Evolutionary conservation across 1,140 invertebrate species (phyloP).

Genomic region (Sipha flava): DNA sequence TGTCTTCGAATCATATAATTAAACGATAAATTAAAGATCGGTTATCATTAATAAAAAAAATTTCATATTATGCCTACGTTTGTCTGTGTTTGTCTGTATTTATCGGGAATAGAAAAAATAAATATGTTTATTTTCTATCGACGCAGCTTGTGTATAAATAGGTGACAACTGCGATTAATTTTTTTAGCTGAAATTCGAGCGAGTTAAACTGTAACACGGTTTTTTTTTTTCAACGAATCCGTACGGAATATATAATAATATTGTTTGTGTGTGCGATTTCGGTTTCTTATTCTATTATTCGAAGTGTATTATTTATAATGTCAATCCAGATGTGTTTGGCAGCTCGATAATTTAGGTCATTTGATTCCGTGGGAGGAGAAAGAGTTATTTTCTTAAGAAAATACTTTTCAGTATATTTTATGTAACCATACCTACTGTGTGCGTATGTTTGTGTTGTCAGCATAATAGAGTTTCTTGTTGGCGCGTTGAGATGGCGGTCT

Average conservation of each 20-base stretch:
- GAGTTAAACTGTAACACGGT: not conserved
- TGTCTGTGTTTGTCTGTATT: no score
- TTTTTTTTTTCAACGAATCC: not conserved
- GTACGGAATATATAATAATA: no score
- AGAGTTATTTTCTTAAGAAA: not conserved
- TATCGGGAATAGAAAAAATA: no score
- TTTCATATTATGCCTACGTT: no score
- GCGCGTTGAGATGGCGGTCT: not conserved
- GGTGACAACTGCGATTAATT: not conserved
- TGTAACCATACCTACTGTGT: not conserved
- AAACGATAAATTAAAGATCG: no score
- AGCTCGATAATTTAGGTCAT: not conserved
- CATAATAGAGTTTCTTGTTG: not conserved
- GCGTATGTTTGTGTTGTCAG: not conserved
- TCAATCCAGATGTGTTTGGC: not conserved
- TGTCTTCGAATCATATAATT: no score
- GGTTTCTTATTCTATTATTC: not conserved
- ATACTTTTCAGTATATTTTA: not conserved
- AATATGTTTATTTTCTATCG: no score
- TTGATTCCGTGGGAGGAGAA: conserved; percentile 18
- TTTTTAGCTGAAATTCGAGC: not conserved
- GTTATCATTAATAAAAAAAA: no score
- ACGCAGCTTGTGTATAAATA: not conserved
- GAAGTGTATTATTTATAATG: not conserved
- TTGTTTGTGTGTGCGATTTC: no score